These are phyloP conservation scores for Lytechinus variegatus DNA, from an alignment of 35 echinoderm and acorn worm genomes.

Conservation along the genomic window DNA sequence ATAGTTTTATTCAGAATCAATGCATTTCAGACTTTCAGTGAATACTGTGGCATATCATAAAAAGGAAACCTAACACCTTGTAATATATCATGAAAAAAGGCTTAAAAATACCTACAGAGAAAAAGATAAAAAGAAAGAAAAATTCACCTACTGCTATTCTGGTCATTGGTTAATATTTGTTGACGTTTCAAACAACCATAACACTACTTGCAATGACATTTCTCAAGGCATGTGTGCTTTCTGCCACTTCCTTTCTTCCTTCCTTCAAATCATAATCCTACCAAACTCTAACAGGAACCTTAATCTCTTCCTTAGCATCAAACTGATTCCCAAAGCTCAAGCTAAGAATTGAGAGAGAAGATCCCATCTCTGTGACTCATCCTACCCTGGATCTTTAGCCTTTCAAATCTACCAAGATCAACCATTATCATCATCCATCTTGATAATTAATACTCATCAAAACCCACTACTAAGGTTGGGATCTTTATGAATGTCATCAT, in stretches of 20 bases:
- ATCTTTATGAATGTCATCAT: background rate
- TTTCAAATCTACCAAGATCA: background rate
- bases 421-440: slow-evolving; percentile 12
- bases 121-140: background rate
- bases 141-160: background rate
- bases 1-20: too few relatives aligned
- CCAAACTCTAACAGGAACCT: background rate
- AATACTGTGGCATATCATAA: too few relatives aligned
- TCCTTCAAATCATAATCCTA: background rate
- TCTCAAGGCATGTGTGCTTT: background rate
- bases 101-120: too few relatives aligned
- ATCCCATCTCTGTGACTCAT: background rate
- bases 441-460: slow-evolving; percentile 14
- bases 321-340: background rate
- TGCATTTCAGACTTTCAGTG: too few relatives aligned
- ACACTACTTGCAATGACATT: background rate
- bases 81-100: too few relatives aligned
- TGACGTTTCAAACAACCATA: background rate
- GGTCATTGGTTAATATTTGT: background rate
- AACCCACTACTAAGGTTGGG: background rate
- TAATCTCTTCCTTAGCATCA: background rate
- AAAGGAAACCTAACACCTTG: too few relatives aligned
- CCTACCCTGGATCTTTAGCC: background rate
- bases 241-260: background rate
- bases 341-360: background rate